Conservation (phyloP, 2,113 vertebrate species). For the Anhinga rufa region DNA sequence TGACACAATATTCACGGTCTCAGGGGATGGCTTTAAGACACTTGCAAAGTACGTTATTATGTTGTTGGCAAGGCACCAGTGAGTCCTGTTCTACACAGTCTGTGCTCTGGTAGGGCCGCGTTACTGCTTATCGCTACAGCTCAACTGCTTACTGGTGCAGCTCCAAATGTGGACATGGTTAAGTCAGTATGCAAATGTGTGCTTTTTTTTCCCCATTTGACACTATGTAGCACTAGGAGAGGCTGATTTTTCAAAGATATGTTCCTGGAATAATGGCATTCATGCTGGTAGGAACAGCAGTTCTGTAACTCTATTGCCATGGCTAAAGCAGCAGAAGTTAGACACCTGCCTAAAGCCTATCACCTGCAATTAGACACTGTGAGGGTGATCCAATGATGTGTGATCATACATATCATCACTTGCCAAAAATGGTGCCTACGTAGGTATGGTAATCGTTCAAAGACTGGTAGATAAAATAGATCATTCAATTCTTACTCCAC, state of each 20-base stretch:
- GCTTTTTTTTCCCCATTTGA: neutral
- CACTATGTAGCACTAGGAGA: neutral
- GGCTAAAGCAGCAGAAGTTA: neutral
- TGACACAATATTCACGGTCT: neutral
- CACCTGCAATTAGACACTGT: neutral
- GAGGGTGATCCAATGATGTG: neutral
- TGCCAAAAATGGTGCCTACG: neutral
- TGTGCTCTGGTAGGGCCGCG: neutral
- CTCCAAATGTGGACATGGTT: neutral
- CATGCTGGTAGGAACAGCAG: neutral
- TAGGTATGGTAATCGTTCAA: neutral
- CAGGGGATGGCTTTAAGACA: neutral
- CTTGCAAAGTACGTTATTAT: neutral
- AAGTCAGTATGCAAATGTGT: neutral
- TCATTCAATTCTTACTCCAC: neutral
- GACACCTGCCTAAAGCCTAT: neutral
- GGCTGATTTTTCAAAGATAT: neutral
- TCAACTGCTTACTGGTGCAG: neutral
- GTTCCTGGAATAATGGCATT: neutral
- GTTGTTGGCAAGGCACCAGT: neutral
- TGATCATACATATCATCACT: neutral
- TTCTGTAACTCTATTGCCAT: neutral
- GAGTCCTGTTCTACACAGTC: neutral
- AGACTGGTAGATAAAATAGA: neutral
- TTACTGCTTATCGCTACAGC: neutral